phyloP scores from a whole-genome alignment of 2,113 vertebrate genomes.

The Gorsachius goisagi region DNA sequence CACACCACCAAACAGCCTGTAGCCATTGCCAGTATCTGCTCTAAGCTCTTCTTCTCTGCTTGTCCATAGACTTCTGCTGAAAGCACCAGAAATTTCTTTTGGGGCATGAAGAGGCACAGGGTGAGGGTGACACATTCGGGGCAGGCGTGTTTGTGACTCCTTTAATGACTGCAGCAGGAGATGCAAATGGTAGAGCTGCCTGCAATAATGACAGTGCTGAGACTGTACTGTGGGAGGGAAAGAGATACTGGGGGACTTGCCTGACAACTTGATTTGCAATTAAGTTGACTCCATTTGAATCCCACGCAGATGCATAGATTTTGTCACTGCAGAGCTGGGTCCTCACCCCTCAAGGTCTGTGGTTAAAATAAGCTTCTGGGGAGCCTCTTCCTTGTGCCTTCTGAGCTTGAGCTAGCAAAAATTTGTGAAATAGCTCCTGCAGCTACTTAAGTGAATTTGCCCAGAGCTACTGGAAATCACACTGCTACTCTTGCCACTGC shows the following conservation, averaged over 20 bases:
- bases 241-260: neutral
- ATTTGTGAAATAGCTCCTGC: neutral
- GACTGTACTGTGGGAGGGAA: neutral
- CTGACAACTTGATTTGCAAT: neutral
- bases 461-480: neutral
- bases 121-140: neutral
- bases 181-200: neutral
- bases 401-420: neutral
- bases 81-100: neutral
- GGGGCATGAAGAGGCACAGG: fast-evolving
- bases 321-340: neutral
- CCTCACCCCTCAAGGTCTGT: neutral
- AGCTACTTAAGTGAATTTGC: neutral
- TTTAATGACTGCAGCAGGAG: neutral
- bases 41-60: neutral
- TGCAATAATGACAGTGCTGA: neutral
- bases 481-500: neutral
- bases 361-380: neutral
- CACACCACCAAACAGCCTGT: fast-evolving
- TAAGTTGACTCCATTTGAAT: neutral
- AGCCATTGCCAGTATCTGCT: neutral
- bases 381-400: neutral
- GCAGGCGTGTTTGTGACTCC: neutral
- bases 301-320: neutral
- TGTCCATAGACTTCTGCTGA: neutral